These are phyloP conservation scores for Ophion ellenae DNA, from an alignment of 2,888 invertebrate species.

Conservation along the genomic window DNA sequence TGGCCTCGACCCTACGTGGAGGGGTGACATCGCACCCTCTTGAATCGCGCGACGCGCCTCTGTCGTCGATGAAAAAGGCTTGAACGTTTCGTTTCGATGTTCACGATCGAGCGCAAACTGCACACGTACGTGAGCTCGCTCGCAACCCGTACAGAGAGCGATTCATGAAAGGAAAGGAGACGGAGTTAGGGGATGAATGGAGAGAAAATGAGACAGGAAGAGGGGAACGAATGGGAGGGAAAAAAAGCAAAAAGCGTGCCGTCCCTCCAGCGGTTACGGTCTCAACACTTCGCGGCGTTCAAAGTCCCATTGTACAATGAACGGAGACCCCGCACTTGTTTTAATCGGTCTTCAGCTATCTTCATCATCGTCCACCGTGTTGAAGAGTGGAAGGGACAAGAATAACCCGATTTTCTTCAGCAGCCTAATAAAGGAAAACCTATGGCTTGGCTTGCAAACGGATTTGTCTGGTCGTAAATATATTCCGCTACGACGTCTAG, in stretches of 20 bases:
- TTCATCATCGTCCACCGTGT: slow-evolving; percentile 15
- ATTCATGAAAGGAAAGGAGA: slow-evolving; percentile 43
- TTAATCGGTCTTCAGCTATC: slow-evolving; percentile 47
- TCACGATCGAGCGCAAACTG: slow-evolving; percentile 61
- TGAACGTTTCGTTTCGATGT: slow-evolving; percentile 57
- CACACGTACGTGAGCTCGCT: slow-evolving; percentile 34
- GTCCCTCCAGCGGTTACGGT: slow-evolving; percentile 53
- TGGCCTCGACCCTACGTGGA: slow-evolving; percentile 48
- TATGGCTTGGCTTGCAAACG: no score
- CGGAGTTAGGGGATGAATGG: slow-evolving; percentile 32
- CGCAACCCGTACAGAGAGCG: slow-evolving; percentile 62
- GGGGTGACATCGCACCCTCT: slow-evolving; percentile 50
- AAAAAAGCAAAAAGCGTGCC: slow-evolving; percentile 39
- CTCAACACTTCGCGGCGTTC: slow-evolving; percentile 62
- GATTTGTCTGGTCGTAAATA: no score
- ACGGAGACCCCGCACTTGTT: slow-evolving; percentile 33
- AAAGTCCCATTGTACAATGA: slow-evolving; percentile 59
- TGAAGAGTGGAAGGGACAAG: slow-evolving; percentile 32
- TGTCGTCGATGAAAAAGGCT: slow-evolving; percentile 67
- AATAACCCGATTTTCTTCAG: slow-evolving; percentile 8
- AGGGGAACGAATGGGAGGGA: slow-evolving; percentile 37
- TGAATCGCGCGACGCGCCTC: slow-evolving; percentile 43
- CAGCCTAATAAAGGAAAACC: background rate
- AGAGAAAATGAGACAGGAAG: slow-evolving; percentile 38
- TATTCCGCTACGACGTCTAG: no score